These are phyloP conservation scores for Labeo catla DNA, from an alignment of 2,113 vertebrate genomes.

Conservation along the genomic window DNA sequence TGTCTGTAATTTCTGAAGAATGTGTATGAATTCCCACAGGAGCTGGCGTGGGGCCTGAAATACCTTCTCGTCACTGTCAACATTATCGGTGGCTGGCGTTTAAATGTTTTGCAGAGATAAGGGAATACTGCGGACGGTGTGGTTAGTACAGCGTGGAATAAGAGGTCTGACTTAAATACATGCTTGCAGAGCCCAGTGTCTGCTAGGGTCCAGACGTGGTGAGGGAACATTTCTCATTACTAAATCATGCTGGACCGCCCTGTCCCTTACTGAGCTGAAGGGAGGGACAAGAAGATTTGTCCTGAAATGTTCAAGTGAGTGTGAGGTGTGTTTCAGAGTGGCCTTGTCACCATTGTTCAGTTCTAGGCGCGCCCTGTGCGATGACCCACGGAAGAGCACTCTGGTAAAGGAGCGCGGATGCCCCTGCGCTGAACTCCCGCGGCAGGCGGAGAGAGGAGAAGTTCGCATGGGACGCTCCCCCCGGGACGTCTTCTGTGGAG, in stretches of 20 bases:
- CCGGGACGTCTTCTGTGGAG: conserved; percentile 11
- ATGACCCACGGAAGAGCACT: conserved; percentile 48
- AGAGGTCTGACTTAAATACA: conserved; percentile 27
- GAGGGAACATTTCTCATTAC: conserved; percentile 46
- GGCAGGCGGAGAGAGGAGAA: conserved; percentile 47
- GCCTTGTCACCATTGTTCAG: conserved; percentile 49
- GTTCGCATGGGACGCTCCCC: conserved; percentile 41
- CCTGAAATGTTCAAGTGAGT: conserved; percentile 49
- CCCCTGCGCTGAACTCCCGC: conserved; percentile 44
- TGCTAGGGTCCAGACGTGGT: background rate
- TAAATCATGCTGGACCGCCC: conserved; percentile 50
- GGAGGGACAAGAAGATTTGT: conserved; percentile 44
- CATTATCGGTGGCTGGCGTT: background rate
- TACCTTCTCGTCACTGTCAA: conserved; percentile 25
- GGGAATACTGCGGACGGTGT: conserved; percentile 9
- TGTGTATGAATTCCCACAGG: conserved; percentile 35
- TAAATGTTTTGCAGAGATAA: conserved; percentile 24
- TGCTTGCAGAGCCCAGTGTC: conserved; percentile 23
- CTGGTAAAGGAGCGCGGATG: conserved; percentile 38
- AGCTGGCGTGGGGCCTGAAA: conserved; percentile 3
- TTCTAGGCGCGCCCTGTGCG: conserved; percentile 34
- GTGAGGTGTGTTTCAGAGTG: conserved; percentile 44
- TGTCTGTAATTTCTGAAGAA: conserved; percentile 17
- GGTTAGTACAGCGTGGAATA: conserved; percentile 14
- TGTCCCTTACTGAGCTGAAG: conserved; percentile 24